Conservation (phyloP, 1,140 invertebrate genomes). For the Caenorhabditis tropicalis region DNA sequence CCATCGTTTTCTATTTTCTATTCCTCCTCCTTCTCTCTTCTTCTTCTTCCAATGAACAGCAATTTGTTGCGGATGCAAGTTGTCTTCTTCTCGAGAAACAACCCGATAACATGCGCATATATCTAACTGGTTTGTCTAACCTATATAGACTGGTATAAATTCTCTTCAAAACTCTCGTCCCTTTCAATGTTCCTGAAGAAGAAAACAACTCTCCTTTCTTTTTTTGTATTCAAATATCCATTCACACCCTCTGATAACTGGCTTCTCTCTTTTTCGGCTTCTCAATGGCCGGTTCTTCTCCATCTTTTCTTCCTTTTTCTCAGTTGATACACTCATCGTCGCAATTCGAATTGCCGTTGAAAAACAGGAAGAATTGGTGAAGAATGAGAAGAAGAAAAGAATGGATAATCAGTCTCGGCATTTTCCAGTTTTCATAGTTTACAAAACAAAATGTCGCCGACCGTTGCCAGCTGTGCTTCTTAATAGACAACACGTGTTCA, state of each 20-base stretch:
- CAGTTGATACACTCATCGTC: neutral
- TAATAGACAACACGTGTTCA: too few relatives aligned
- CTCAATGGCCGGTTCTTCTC: neutral
- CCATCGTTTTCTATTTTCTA: neutral
- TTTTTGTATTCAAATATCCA: neutral
- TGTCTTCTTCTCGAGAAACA: neutral
- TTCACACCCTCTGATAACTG: constrained; percentile 1
- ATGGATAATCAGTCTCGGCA: neutral
- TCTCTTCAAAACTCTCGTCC: neutral
- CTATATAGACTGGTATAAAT: constrained; percentile 35
- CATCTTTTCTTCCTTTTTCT: neutral
- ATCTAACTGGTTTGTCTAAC: constrained; percentile 36
- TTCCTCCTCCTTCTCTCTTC: neutral
- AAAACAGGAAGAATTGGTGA: constrained; percentile 10
- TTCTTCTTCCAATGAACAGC: constrained; percentile 24
- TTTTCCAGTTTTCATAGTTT: constrained; percentile 11
- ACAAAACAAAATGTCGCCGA: constrained; percentile 14
- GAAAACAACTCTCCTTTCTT: neutral
- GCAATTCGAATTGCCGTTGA: neutral
- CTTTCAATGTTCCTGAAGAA: neutral
- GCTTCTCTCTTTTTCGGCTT: neutral
- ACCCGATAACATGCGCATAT: constrained; percentile 20
- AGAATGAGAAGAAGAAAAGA: neutral
- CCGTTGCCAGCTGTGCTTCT: too few relatives aligned
- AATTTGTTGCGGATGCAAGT: constrained; percentile 42